Evolutionary conservation across 2,113 vertebrate genomes (phyloP).

Genomic region (Pteropus alecto): DNA sequence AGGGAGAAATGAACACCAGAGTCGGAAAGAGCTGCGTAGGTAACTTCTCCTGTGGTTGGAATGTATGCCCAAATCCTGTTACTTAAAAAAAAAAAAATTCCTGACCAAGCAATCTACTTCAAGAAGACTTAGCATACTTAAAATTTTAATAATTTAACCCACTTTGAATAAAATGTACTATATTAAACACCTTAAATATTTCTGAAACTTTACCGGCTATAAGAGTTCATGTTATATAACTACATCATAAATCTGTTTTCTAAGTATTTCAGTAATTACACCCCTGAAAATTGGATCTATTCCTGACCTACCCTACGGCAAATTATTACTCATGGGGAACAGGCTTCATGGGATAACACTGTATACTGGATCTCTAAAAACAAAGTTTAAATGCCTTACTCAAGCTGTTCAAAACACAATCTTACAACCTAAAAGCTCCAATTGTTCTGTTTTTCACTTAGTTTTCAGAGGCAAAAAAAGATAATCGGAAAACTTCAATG

Average conservation of each 20-base stretch:
- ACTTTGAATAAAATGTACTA: constrained; percentile 37
- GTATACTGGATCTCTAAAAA: not conserved
- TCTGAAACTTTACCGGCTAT: not conserved
- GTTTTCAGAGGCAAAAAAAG: constrained; percentile 14
- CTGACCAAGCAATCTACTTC: not conserved
- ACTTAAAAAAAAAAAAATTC: not conserved
- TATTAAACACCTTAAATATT: not conserved
- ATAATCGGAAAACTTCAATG: constrained; percentile 14
- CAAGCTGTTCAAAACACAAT: not conserved
- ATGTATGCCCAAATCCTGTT: not conserved
- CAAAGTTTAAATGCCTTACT: not conserved
- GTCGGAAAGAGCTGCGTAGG: not conserved
- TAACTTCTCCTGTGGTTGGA: not conserved
- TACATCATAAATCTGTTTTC: not conserved
- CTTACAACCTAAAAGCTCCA: not conserved
- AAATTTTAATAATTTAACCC: constrained; percentile 27
- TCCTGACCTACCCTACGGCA: not conserved
- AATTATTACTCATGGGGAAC: not conserved
- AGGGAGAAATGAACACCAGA: not conserved
- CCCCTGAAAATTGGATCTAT: not conserved
- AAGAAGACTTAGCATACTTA: not conserved
- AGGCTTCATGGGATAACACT: not conserved
- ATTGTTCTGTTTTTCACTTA: not conserved
- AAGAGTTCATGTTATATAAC: not conserved
- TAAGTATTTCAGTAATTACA: not conserved